phyloP scores from a whole-genome alignment of 92 coral and sea anemone species.

The Anthopleura xanthogrammica region DNA sequence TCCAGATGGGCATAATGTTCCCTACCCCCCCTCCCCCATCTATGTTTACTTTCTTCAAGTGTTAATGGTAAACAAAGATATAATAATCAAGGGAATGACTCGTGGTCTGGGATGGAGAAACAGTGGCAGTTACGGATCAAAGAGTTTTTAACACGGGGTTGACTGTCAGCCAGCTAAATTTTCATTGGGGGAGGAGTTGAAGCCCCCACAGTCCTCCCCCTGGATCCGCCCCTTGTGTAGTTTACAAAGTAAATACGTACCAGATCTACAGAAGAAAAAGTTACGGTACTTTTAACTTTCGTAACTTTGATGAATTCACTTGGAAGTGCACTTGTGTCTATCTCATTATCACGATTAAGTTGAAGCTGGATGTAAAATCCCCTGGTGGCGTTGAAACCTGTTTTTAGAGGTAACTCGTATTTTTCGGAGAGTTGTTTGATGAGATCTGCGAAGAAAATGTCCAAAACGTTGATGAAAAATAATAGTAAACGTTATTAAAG shows the following conservation, averaged over 20 bases:
- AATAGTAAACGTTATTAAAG: neutral
- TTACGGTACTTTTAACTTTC: constrained; percentile 64
- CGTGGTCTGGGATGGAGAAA: no score
- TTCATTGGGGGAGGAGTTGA: no score
- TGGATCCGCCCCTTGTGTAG: neutral
- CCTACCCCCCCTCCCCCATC: no score
- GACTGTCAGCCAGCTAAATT: no score
- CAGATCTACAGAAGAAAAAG: constrained; percentile 87
- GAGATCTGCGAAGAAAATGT: constrained; percentile 53
- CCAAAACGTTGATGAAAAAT: neutral
- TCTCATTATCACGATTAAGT: constrained; percentile 55
- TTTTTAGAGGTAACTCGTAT: constrained; percentile 80
- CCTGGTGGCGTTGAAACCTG: constrained; percentile 85
- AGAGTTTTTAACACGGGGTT: no score
- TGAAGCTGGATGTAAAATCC: constrained; percentile 88
- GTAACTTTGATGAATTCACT: constrained; percentile 79
- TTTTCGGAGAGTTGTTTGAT: constrained; percentile 81
- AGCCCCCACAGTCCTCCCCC: no score
- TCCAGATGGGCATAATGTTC: no score
- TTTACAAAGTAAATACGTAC: constrained; percentile 39
- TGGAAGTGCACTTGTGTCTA: constrained; percentile 67
- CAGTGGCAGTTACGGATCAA: no score
- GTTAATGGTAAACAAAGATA: no score
- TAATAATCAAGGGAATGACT: no score
- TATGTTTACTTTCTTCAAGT: no score